These are phyloP conservation scores for Pygoscelis adeliae DNA, from an alignment of 2,113 vertebrate species.

Conservation along the genomic window DNA sequence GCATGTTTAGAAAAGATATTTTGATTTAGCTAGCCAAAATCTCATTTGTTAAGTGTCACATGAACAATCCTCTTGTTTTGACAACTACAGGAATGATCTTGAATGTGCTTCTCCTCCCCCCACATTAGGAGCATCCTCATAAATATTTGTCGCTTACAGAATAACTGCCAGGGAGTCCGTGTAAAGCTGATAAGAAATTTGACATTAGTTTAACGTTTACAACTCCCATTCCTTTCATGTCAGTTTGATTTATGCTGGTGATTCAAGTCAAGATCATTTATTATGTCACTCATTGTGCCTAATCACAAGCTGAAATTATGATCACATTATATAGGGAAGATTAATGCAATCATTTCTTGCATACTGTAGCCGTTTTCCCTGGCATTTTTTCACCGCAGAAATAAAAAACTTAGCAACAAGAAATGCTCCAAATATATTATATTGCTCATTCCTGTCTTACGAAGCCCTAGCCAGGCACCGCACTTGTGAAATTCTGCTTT, in stretches of 20 bases:
- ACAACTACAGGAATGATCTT: constrained; percentile 45
- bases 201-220: constrained; percentile 25
- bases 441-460: not conserved
- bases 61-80: constrained; percentile 46
- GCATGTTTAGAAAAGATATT: constrained; percentile 65
- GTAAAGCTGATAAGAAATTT: constrained; percentile 62
- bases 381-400: constrained; percentile 15
- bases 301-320: constrained; percentile 47
- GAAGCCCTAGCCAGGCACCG: not conserved
- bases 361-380: not conserved
- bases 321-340: constrained; percentile 42
- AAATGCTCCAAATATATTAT: not conserved
- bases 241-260: constrained; percentile 23
- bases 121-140: constrained; percentile 1
- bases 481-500: constrained; percentile 4
- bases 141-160: constrained; percentile 20
- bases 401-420: constrained; percentile 31
- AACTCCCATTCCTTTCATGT: constrained; percentile 23
- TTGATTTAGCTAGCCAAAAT: constrained; percentile 15
- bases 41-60: constrained; percentile 47
- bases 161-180: not conserved
- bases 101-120: not conserved
- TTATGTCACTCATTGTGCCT: constrained; percentile 12
- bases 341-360: not conserved
- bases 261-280: constrained; percentile 24